Base-by-base conservation (phyloP, 92 coral and sea anemone genomes). In the Paragorgia papillata region DNA sequence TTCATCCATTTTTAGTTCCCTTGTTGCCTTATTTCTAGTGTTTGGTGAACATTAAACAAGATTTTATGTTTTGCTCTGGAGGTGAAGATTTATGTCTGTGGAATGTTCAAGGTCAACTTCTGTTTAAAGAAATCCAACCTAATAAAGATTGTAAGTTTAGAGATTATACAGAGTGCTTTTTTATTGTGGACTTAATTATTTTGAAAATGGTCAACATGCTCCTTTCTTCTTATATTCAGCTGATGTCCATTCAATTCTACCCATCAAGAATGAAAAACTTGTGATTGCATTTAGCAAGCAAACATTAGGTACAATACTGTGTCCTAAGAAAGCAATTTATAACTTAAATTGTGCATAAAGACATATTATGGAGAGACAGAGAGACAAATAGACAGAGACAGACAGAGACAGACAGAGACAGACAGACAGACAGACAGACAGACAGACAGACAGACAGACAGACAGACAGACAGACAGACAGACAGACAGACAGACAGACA, bases 11-110 rank as follows among this genome's bases (percentile, higher is more conserved):
- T 46, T 7, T 7, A 2, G 15, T 15, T 6, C n/a, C 2, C 53
- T 46, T 46, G n/a, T 46, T 6, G 29, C 21, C 17, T 35, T 0
- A 26, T 28, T 62, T 40, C 7, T 65, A 92, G 98, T 90, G 98
- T 50, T 85, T 94, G 31, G 98, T 94, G 57, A 83, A 79, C 73
- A 88, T 82, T 63, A 86, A 82, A 31, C 84, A 88, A 26, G 84
- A 61, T 5, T 67, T 27, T 2, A 66, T 79, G 12, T 94, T 94
- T 80, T 85, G 89, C 59, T 94, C 98, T 85, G 98, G 98, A 62
- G 98, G 98, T 41, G 94, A 91, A 77, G 88, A 86, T 75, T 79
- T 94, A 43, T 94, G 97, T 77, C 65, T 88, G 17, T 94, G 98
- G 98, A 85, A 85, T 84, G 90, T 79, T 60, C 90, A 87, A 56